Base-by-base conservation (phyloP, 2,888 invertebrate species). In the Nasonia oneida region DNA sequence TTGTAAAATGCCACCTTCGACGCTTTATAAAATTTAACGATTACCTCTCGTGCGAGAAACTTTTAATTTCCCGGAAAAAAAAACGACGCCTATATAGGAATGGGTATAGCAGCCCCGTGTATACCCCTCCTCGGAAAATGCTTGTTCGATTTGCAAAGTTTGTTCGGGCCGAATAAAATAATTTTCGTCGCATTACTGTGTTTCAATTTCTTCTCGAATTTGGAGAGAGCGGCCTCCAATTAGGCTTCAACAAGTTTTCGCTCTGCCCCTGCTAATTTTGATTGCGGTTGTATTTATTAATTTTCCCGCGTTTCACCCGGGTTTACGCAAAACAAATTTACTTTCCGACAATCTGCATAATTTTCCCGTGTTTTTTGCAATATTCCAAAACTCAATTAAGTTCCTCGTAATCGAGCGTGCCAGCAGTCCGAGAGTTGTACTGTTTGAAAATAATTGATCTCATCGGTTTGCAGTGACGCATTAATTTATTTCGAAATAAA, bases 1-100 rank as follows among this genome's bases (percentile, higher is more conserved):
- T 39, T 42, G 73, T 39, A 42, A 74, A 74, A 47, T 74, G n/a
- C 73, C 23, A 12, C 73, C 73, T 74, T 42, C n/a, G 42, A 74
- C 50, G 74, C 29, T 74, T 50, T 23, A 74, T 74, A 47, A 47
- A 74, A 50, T 23, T 23, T 29, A n/a, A 74, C 74, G 50, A 74
- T 74, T 74, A 18, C 37, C 42, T 10, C 50, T 15, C 15, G 18
- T 2, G n/a, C 6, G n/a, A 64, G 23, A 76, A 76, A 57, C 76
- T 53, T 53, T 76, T 76, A 33, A 76, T 76, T 76, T 37, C 53
- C 33, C 23, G 50, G 10, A 23, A 23, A 47, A 23, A 47, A 23
- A 75, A 53, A 29, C 33, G 53, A 3, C 33, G 18, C 53, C 53
- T 33, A 15, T 47, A 5, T 50, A 50, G 50, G 8, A 50, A 50